phyloP scores from a whole-genome alignment of 1,140 invertebrate genomes.

The Laupala kohalensis region DNA sequence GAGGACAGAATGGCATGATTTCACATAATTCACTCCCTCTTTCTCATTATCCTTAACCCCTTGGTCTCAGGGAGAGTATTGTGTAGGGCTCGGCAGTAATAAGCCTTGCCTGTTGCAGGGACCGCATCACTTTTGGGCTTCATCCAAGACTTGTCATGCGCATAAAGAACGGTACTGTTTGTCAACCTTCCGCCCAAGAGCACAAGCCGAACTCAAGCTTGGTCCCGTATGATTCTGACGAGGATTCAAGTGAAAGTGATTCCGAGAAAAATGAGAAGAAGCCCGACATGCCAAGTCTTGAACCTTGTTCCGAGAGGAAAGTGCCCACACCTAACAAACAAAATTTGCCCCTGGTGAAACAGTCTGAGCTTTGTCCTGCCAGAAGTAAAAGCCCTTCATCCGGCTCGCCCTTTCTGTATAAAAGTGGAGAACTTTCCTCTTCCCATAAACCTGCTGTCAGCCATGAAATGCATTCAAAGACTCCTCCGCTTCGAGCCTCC shows the following conservation, averaged over 20 bases:
- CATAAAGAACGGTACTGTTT: slow-evolving; percentile 28
- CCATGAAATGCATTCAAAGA: not conserved
- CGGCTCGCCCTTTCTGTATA: not conserved
- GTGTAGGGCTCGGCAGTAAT: not conserved
- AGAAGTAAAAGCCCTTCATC: slow-evolving; percentile 8
- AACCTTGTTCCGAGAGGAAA: slow-evolving; percentile 4
- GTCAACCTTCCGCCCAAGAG: slow-evolving; percentile 6
- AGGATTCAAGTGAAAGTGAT: slow-evolving; percentile 18
- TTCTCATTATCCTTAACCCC: not conserved
- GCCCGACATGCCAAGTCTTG: not conserved
- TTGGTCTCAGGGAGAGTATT: not conserved
- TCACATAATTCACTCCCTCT: not conserved
- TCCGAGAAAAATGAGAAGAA: slow-evolving; percentile 10
- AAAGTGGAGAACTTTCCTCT: not conserved
- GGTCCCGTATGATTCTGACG: slow-evolving; percentile 15
- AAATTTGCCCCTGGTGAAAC: slow-evolving; percentile 12
- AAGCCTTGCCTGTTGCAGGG: slow-evolving; percentile 19
- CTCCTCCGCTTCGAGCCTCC: not conserved
- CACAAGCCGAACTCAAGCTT: slow-evolving; percentile 10
- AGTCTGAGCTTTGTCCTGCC: slow-evolving; percentile 1
- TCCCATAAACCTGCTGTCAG: not conserved
- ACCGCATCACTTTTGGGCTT: slow-evolving; percentile 17
- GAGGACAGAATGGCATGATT: not conserved
- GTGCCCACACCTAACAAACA: slow-evolving; percentile 6
- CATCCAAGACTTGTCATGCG: slow-evolving; percentile 25